Evolutionary conservation across 2,888 invertebrate species (phyloP), one percentile per base, ranked within the genome.

Genomic region (Aphelenchoides bicaudatus): DNA sequence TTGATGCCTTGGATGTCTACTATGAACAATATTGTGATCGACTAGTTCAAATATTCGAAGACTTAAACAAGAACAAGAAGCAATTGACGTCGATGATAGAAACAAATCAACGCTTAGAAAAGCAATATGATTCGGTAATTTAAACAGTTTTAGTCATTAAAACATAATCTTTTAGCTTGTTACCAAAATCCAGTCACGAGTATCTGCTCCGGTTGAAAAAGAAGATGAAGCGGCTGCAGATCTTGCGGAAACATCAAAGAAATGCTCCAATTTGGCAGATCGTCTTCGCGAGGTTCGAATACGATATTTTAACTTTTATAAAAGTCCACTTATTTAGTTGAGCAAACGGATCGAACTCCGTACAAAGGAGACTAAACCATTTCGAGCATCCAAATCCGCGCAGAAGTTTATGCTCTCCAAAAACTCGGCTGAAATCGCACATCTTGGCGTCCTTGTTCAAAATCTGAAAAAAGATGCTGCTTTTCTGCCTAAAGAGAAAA

Each of bases 321-420:
- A 19, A 43, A 43, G 43, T 19, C n/a, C 16, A 43, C 43, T 8
- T 19, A n/a, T 25, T 6, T 6, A 43, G 23, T 43, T 43, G 43
- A n/a, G 16, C 43, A 25, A 43, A 43, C 10, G 10, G 6, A 43
- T 21, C 23, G 43, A 19, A n/a, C 43, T 19, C 16, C 25, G 25
- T 25, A 25, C 43, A 6, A 21, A 19, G 23, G 43, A 8, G 6
- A 30, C 50, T 13, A 59, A 59, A 30, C 37, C 59, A 5, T 59
- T 59, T 25, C 56, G n/a, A 4, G 59, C 59, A 13, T 61, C 60
- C 3, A 49, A 37, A 23, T 23, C 23, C 21, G 59, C 59, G 2
- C 59, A 59, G 29, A 59, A 62, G 34, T 59, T 59, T 30, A 59
- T 59, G 50, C 61, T 59, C 2, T 29, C 62, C 13, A 59, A 59